Evolutionary conservation across 2,797 vertebrate species (phyloP), one percentile per base, ranked within the genome.

Genomic region (Chelon auratus): DNA sequence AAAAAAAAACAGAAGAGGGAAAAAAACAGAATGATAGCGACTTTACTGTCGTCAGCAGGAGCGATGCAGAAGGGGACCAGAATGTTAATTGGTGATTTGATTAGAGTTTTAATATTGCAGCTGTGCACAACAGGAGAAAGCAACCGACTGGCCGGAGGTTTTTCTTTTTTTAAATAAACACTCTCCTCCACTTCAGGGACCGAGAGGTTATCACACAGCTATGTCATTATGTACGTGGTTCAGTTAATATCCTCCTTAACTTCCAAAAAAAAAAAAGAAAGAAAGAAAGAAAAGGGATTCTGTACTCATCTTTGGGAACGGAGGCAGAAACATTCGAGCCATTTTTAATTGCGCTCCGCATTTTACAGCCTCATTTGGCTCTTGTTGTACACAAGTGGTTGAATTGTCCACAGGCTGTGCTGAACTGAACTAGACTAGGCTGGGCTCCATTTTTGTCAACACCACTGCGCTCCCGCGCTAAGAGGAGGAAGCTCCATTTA

Each of bases 81-180:
- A 89, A 89, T 91, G 87, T 85, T 94, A 93, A 94, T 93, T 92
- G 88, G 77, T 82, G 89, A 93, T 92, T 92, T 92, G 89, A 93
- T 94, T 93, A 88, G 86, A 17, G 80, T 83, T 90, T 92, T 89
- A 91, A 91, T 91, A 93, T 91, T 91, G 90, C 91, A 93, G 91
- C 91, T 94, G 93, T 88, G 86, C 80, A 81, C 52, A 40, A 82
- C 81, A 67, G 73, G 79, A 55, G 24, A 78, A 82, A 78, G 67
- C 70, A 71, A 75, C 45, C 5, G 48, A 33, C 78, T 67, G 73
- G 55, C 63, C 69, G 65, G 57, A 64, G 40, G 54, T 78, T 84
- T 83, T 55, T 5, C 14, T 59, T 62, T 51, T 30, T 65, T 63
- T 71, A 36, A 78, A 83, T 81, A 61, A 74, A 68, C 75, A 43